Evolutionary conservation across 2,113 vertebrate species (phyloP).

Genomic region (human (Homo sapiens)): DNA sequence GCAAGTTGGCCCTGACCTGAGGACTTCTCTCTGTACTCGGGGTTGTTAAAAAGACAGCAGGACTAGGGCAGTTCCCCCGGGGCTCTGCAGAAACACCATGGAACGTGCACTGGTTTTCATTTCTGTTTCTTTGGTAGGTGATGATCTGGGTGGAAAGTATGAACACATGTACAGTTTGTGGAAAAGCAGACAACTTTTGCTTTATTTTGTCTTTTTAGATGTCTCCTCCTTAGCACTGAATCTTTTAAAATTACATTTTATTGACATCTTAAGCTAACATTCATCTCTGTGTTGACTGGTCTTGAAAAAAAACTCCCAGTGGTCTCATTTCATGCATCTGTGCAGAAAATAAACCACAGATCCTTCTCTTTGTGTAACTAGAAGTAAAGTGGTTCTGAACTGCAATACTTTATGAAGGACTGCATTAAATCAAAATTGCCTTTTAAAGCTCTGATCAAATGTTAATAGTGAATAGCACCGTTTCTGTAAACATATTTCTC

Average conservation of each 20-base stretch:
- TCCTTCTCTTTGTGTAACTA: background rate
- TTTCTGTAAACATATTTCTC: background rate
- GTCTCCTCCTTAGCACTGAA: background rate
- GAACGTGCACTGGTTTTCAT: background rate
- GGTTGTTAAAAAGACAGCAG: fast-evolving
- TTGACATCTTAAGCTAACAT: background rate
- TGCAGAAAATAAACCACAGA: background rate
- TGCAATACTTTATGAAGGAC: background rate
- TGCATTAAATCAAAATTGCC: background rate
- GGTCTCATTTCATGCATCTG: background rate
- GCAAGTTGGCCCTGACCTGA: fast-evolving
- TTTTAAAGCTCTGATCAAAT: background rate
- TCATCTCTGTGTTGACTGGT: background rate
- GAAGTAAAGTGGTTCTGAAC: background rate
- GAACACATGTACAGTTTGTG: background rate
- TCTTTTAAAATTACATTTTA: background rate
- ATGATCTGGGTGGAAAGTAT: background rate
- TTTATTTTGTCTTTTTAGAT: background rate
- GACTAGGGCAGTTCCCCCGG: fast-evolving
- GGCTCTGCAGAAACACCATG: background rate
- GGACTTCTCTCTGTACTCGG: too few species aligned
- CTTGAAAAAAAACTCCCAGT: background rate
- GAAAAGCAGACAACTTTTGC: background rate
- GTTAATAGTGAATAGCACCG: fast-evolving
- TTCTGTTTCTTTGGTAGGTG: background rate